Evolutionary conservation across 2,113 vertebrate species (phyloP), one percentile per base, ranked within the genome.

Genomic region (Perognathus longimembris): DNA sequence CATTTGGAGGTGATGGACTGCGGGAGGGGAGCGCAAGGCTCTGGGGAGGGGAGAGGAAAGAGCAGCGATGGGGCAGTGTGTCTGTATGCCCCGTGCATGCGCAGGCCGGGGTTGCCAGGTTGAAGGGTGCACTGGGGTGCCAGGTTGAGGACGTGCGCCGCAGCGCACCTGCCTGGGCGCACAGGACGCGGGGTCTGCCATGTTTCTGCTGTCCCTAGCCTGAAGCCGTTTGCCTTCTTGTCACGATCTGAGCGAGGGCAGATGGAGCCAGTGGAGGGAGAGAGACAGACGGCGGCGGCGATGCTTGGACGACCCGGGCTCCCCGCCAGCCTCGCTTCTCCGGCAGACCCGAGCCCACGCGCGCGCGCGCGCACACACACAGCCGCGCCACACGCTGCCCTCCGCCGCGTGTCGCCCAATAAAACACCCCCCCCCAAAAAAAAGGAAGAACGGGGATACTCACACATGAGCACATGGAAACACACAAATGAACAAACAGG

Each of bases 261-360:
- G 96, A 95, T 93, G 92, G 94, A 95, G 74, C 50, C 91, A 81
- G 73, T 74, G 88, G 92, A 96, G 90, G 80, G 79, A 84, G 67
- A 94, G 88, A 96, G 88, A 92, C 92, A 90, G 89, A 18, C 50
- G 50, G 50, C 50, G 50, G 91, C 69, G 69, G 92, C 11, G 74
- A 87, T 81, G 94, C 64, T 84, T 75, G 90, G 75, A 84, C 88
- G 80, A 81, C 57, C 76, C 80, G 75, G 75, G 79, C 85, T 94
- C 82, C 85, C 82, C 17, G 71, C 93, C 17, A 69, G 75, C 71
- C 85, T 38, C 38, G 32, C 42, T 34, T 17, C 54, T 94, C 45
- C 70, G 54, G 66, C 87, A 79, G 81, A 78, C 69, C 63, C 10
- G 7, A 36, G 50, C 50, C 50, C 26, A 6, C 8, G 15, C 36